Evolutionary conservation across 1,140 invertebrate genomes (phyloP).

Genomic region (Bombus difficillimus): DNA sequence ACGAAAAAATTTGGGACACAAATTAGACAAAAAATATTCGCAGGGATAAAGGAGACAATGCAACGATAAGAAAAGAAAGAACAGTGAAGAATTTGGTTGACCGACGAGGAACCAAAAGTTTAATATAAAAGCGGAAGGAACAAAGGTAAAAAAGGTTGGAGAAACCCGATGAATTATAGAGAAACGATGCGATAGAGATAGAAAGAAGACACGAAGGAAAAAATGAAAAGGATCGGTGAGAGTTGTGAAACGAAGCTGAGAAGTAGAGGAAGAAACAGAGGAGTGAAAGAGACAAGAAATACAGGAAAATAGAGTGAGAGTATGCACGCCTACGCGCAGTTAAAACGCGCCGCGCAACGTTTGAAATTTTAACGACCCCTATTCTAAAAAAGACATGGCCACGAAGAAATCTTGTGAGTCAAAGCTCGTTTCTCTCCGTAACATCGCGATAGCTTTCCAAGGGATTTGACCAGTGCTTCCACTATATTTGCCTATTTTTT

Average conservation of each 20-base stretch:
- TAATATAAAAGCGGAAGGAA: background rate
- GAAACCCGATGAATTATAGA: background rate
- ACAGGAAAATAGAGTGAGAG: background rate
- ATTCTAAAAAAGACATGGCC: background rate
- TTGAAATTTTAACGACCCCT: constrained; percentile 27
- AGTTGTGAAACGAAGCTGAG: background rate
- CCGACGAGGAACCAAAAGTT: background rate
- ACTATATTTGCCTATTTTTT: background rate
- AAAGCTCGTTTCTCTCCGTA: background rate
- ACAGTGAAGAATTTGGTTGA: background rate
- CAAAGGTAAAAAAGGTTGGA: background rate
- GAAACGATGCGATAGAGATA: background rate
- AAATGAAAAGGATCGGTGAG: background rate
- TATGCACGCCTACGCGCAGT: constrained; percentile 4
- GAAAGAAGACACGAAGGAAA: background rate
- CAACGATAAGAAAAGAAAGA: background rate
- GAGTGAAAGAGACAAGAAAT: background rate
- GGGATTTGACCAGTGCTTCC: background rate
- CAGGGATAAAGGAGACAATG: background rate
- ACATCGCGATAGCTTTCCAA: background rate
- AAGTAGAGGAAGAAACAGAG: background rate
- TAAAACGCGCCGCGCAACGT: background rate
- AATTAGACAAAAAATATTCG: constrained; percentile 8
- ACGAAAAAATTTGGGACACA: background rate
- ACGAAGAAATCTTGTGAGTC: background rate